Evolutionary conservation across 2,797 vertebrate species (phyloP).

Genomic region (Typhlichthys eigenmanni): DNA sequence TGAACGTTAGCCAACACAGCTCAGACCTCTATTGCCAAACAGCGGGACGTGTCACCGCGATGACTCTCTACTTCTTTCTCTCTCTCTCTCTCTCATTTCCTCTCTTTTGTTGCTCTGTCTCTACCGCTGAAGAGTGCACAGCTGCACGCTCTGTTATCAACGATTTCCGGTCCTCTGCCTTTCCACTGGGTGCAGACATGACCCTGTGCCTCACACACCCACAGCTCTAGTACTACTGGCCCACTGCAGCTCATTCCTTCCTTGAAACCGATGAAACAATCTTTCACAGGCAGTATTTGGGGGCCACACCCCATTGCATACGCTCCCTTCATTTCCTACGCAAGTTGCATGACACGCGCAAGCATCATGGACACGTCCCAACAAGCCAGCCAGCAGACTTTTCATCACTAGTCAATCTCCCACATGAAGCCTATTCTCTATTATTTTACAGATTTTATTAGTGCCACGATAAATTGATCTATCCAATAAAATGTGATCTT

Average conservation of each 20-base stretch:
- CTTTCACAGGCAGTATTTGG: background rate
- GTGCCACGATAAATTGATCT: conserved; percentile 4
- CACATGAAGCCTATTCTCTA: background rate
- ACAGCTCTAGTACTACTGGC: background rate
- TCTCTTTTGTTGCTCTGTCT: conserved; percentile 41
- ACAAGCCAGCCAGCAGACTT: too few species aligned
- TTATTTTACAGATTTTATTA: background rate
- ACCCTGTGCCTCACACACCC: conserved; percentile 48
- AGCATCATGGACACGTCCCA: too few species aligned
- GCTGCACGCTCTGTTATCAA: conserved; percentile 43
- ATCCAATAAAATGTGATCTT: background rate
- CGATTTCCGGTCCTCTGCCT: conserved; percentile 61
- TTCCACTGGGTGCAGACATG: conserved; percentile 45
- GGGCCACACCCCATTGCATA: background rate
- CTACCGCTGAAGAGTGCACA: conserved; percentile 32
- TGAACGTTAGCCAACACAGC: conserved; percentile 35
- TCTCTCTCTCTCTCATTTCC: conserved; percentile 53
- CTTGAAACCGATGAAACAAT: conserved; percentile 4
- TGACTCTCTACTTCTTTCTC: conserved; percentile 32
- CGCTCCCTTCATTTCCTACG: conserved; percentile 7
- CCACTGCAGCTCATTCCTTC: conserved; percentile 4
- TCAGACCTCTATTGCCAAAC: conserved; percentile 14
- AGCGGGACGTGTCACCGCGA: conserved; percentile 38
- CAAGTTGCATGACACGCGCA: too few species aligned
- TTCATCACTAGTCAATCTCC: too few species aligned